Evolutionary conservation across 1,140 invertebrate species (phyloP).

Genomic region (Aphidius gifuensis): DNA sequence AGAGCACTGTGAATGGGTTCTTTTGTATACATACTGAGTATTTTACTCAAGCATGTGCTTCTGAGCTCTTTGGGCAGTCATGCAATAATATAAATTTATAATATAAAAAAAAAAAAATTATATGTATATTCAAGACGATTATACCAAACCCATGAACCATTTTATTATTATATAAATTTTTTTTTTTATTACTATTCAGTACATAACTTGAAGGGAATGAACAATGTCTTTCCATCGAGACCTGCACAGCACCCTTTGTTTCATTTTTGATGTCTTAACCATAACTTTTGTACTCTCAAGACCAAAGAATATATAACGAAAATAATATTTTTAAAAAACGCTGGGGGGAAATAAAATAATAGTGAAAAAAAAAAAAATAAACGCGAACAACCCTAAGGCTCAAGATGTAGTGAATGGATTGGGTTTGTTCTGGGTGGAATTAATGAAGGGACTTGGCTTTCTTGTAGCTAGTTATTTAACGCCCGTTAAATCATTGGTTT

Average conservation of each 20-base stretch:
- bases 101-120: neutral
- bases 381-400: conserved; percentile 10
- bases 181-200: neutral
- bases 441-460: conserved; percentile 11
- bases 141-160: neutral
- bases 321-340: neutral
- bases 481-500: conserved; percentile 5
- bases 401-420: neutral
- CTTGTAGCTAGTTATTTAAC: conserved; percentile 13
- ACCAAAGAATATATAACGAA: neutral
- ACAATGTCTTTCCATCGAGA: neutral
- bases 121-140: neutral
- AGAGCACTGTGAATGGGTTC: neutral
- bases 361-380: conserved; percentile 1
- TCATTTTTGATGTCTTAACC: too few relatives aligned
- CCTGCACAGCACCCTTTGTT: too few relatives aligned
- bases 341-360: too few relatives aligned
- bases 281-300: too few relatives aligned
- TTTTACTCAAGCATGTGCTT: conserved; percentile 12
- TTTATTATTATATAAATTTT: neutral
- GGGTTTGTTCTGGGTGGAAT: conserved; percentile 10
- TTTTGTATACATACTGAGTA: neutral
- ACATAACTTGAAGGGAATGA: neutral
- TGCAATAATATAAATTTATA: conserved; percentile 1
- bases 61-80: neutral